Evolutionary conservation across 2,797 vertebrate species (phyloP).

Genomic region (Anabacerthia variegaticeps): DNA sequence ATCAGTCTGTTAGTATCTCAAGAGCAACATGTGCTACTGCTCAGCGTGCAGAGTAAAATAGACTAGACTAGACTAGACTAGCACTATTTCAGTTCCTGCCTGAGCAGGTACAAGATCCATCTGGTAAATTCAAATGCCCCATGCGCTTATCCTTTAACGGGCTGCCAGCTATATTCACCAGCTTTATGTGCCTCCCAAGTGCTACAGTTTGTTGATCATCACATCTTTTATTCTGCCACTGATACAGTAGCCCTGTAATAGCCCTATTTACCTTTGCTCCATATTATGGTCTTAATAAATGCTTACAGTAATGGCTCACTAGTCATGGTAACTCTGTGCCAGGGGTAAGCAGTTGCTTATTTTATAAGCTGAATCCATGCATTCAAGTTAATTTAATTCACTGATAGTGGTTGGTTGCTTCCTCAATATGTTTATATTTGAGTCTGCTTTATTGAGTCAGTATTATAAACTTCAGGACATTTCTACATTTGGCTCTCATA

Average conservation of each 20-base stretch:
- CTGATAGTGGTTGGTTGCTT: background rate
- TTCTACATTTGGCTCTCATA: background rate
- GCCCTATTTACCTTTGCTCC: background rate
- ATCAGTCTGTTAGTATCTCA: background rate
- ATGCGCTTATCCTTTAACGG: background rate
- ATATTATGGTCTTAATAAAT: background rate
- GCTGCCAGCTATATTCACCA: background rate
- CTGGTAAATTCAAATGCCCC: background rate
- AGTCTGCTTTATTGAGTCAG: background rate
- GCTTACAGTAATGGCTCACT: background rate
- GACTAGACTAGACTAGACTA: background rate
- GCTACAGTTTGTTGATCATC: background rate
- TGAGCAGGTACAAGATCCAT: background rate
- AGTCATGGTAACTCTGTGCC: background rate
- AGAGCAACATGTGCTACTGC: background rate
- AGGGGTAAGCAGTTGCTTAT: background rate
- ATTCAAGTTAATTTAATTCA: background rate
- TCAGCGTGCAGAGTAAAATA: background rate
- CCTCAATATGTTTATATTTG: background rate
- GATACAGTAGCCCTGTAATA: rapidly evolving
- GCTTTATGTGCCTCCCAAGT: background rate
- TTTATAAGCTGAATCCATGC: background rate
- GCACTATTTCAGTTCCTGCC: background rate
- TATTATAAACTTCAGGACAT: background rate
- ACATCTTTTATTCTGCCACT: background rate